Percentiles rank a stretch among this genome's conserved stretches.
phyloP scores from a whole-genome alignment of 2,888 invertebrate species.

The Cheilosia impressa region DNA sequence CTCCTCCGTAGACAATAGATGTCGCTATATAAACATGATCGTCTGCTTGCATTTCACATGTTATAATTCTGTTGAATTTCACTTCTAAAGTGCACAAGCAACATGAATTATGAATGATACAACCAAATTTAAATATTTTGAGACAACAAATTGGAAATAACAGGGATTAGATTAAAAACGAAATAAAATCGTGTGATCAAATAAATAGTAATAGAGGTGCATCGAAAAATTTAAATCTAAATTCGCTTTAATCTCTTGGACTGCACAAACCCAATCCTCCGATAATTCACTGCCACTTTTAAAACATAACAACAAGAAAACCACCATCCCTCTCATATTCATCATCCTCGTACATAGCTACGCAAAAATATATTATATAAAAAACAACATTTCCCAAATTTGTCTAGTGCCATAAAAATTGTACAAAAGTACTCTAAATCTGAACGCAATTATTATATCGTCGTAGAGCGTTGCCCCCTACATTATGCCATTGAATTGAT shows the following conservation, averaged over 20 bases:
- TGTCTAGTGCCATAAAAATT: slow-evolving; percentile 68
- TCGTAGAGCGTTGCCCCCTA: slow-evolving; percentile 8
- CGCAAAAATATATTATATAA: background rate
- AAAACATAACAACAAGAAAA: background rate
- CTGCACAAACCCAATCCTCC: slow-evolving; percentile 12
- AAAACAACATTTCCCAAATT: slow-evolving; percentile 28
- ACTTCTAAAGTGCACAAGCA: too few species aligned
- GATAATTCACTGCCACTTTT: slow-evolving; percentile 51
- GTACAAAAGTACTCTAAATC: slow-evolving; percentile 48
- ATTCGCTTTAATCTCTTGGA: background rate
- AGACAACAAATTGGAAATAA: too few species aligned
- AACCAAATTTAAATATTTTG: too few species aligned
- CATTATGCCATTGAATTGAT: slow-evolving; percentile 39
- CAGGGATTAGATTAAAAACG: too few species aligned
- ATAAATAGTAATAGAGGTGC: too few species aligned
- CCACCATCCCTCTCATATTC: background rate
- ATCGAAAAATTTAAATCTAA: too few species aligned
- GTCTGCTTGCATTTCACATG: too few species aligned
- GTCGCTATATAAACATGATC: too few species aligned
- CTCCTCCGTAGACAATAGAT: too few species aligned
- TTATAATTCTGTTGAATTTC: too few species aligned
- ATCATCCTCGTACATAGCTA: background rate
- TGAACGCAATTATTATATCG: slow-evolving; percentile 13
- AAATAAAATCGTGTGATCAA: too few species aligned
- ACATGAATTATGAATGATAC: too few species aligned